phyloP scores from a whole-genome alignment of 2,888 invertebrate genomes.

The Calameuta idolon region DNA sequence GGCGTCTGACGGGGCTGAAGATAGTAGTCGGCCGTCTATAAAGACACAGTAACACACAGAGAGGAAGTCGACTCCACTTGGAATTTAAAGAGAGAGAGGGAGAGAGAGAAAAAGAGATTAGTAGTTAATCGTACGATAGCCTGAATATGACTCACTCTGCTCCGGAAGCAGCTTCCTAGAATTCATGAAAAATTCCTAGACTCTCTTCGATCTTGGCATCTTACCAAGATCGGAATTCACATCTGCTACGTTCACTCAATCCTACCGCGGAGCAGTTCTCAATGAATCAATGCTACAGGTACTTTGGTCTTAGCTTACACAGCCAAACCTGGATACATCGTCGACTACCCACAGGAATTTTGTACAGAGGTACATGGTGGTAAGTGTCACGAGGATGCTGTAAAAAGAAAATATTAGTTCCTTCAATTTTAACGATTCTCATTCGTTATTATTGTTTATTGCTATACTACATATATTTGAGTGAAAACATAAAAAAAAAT shows the following conservation, averaged over 20 bases:
- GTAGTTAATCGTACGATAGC: neutral
- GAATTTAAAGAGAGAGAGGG: neutral
- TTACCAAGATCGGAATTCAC: neutral
- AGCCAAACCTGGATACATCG: neutral
- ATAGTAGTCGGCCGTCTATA: neutral
- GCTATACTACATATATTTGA: neutral
- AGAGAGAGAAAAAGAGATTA: neutral
- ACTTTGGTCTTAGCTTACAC: neutral
- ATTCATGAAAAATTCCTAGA: neutral
- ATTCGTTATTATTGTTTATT: neutral
- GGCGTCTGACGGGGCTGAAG: constrained; percentile 11
- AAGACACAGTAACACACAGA: neutral
- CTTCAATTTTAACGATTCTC: neutral
- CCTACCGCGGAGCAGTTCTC: neutral
- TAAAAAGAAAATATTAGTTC: neutral
- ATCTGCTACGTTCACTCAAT: neutral
- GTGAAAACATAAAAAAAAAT: neutral
- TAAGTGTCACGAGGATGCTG: neutral
- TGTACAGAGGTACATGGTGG: neutral
- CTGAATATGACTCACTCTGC: neutral
- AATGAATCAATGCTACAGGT: neutral
- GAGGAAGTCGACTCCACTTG: neutral
- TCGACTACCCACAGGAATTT: neutral
- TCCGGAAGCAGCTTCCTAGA: neutral
- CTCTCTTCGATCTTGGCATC: neutral